Evolutionary conservation across 2,113 vertebrate genomes (phyloP).

Genomic region (Callospermophilus lateralis): DNA sequence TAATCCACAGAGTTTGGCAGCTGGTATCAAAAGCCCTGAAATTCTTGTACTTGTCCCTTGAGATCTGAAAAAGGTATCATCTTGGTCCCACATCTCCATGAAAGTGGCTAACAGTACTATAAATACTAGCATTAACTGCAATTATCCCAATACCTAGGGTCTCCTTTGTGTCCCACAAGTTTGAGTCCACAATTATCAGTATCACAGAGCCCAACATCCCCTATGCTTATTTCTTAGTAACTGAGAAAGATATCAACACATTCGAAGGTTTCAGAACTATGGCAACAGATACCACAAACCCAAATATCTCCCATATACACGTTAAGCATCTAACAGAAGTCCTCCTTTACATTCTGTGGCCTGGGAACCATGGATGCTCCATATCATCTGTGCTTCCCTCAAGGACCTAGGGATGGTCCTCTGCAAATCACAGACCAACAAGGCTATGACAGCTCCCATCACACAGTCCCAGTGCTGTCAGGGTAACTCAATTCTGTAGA

Average conservation of each 20-base stretch:
- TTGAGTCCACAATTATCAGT: background rate
- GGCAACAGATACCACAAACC: background rate
- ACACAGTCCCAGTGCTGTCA: background rate
- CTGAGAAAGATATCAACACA: background rate
- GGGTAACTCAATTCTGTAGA: background rate
- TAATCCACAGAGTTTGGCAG: background rate
- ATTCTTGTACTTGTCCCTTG: background rate
- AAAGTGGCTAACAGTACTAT: background rate
- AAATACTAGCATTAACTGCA: too few species aligned
- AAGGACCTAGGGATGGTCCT: background rate
- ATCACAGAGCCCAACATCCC: background rate
- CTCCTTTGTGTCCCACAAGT: background rate
- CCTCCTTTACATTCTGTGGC: too few species aligned
- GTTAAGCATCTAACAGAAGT: background rate
- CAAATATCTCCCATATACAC: background rate
- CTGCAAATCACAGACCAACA: background rate
- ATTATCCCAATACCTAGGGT: too few species aligned
- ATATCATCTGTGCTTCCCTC: background rate
- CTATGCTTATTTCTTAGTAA: background rate
- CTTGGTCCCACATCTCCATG: background rate
- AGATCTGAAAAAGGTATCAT: background rate
- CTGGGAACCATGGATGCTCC: background rate
- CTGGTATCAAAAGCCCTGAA: background rate
- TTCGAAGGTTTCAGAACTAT: background rate
- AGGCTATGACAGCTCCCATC: background rate